Conservation (phyloP, 2,797 vertebrate genomes). For the Brachyrhaphis roseni region DNA sequence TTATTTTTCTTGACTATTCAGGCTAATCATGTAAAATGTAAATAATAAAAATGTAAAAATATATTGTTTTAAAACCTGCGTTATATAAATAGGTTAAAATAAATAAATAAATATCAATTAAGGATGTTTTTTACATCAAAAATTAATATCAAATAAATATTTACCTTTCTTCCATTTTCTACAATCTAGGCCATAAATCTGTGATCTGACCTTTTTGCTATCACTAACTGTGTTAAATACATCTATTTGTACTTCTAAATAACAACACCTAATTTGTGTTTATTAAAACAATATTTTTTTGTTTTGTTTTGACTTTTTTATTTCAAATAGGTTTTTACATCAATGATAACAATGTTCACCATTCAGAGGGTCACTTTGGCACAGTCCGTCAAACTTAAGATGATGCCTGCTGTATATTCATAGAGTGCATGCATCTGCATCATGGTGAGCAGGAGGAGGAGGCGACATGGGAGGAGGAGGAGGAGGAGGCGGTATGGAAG, state of each 20-base stretch:
- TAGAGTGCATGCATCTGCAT: background rate
- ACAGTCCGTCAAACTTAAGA: background rate
- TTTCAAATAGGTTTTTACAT: background rate
- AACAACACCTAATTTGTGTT: background rate
- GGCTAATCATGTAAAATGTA: background rate
- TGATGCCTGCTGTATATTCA: background rate
- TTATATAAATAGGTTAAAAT: background rate
- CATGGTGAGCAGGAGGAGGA: constrained; percentile 1
- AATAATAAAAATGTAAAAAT: background rate
- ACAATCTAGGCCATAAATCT: background rate
- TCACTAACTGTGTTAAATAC: background rate
- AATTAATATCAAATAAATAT: background rate
- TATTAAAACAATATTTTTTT: background rate
- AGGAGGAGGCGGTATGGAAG: constrained; percentile 20
- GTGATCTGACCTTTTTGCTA: background rate
- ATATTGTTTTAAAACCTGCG: background rate
- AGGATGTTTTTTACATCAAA: background rate
- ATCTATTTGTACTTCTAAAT: background rate
- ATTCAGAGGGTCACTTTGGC: background rate
- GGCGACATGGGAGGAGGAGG: too few species aligned
- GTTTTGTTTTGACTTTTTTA: too few species aligned
- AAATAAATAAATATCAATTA: background rate
- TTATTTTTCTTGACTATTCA: background rate
- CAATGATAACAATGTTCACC: background rate
- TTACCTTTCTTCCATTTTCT: background rate